Conservation (phyloP, 2,113 vertebrate genomes). For the Dromaius novaehollandiae region DNA sequence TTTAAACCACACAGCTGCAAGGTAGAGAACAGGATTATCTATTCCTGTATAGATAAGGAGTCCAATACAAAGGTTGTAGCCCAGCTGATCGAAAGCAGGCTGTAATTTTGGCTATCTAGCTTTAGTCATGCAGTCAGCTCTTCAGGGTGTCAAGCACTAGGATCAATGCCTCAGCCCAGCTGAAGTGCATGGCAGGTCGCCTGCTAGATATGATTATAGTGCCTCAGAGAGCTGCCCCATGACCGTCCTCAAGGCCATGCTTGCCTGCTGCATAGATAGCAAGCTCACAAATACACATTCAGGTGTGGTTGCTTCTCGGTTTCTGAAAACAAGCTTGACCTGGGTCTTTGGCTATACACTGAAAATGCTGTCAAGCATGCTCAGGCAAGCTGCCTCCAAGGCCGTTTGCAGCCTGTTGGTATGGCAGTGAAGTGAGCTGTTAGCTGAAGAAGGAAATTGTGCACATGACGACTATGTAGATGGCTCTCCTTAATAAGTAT, state of each 20-base stretch:
- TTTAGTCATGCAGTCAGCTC: neutral
- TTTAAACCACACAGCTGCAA: neutral
- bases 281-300: neutral
- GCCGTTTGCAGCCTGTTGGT: neutral
- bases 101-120: neutral
- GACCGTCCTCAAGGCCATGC: neutral
- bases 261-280: neutral
- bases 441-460: neutral
- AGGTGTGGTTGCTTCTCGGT: neutral
- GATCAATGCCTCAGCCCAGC: neutral
- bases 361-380: neutral
- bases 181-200: neutral
- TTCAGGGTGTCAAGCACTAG: neutral
- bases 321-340: conserved; percentile 10
- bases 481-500: neutral
- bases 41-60: neutral
- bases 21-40: neutral
- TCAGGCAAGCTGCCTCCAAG: conserved; percentile 32
- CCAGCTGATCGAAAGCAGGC: neutral
- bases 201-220: neutral
- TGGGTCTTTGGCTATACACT: neutral
- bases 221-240: neutral
- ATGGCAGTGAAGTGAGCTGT: neutral
- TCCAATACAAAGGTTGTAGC: neutral
- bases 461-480: neutral